These are phyloP conservation scores for Clostera curtula DNA, from an alignment of 2,888 invertebrate genomes.

Conservation along the genomic window DNA sequence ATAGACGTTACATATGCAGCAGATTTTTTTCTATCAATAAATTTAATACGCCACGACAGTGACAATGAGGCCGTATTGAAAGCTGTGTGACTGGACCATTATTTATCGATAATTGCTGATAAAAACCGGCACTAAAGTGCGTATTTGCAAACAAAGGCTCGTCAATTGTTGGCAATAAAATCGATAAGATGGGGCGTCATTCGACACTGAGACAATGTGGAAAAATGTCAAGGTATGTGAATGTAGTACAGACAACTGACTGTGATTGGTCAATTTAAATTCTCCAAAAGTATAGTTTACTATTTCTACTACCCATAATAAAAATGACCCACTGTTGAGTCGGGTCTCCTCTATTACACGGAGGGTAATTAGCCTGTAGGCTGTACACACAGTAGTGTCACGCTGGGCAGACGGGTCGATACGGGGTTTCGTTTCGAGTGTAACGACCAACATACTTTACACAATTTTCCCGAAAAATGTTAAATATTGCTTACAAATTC, in stretches of 20 bases:
- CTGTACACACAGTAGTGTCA: too few relatives aligned
- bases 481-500: too few relatives aligned
- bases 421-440: too few relatives aligned
- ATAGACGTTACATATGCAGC: too few relatives aligned
- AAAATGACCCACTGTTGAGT: too few relatives aligned
- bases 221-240: slow-evolving; percentile 40
- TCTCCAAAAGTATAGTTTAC: too few relatives aligned
- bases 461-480: too few relatives aligned
- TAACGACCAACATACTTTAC: too few relatives aligned
- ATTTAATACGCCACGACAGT: slow-evolving; percentile 12
- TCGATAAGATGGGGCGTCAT: slow-evolving; percentile 49
- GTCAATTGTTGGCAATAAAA: slow-evolving; percentile 57
- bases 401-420: too few relatives aligned
- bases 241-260: slow-evolving; percentile 20
- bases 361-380: too few relatives aligned
- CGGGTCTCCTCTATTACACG: too few relatives aligned
- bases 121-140: slow-evolving; percentile 26
- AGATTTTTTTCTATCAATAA: too few relatives aligned
- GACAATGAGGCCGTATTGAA: slow-evolving; percentile 25
- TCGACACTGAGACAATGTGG: slow-evolving; percentile 45
- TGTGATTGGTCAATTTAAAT: slow-evolving; percentile 20
- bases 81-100: slow-evolving; percentile 24
- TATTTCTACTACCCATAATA: slow-evolving; percentile 18
- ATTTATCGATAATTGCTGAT: slow-evolving; percentile 38
- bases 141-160: slow-evolving; percentile 61